Base-by-base conservation (phyloP, 2,888 invertebrate genomes). In the Cryptocheilus praepositus region DNA sequence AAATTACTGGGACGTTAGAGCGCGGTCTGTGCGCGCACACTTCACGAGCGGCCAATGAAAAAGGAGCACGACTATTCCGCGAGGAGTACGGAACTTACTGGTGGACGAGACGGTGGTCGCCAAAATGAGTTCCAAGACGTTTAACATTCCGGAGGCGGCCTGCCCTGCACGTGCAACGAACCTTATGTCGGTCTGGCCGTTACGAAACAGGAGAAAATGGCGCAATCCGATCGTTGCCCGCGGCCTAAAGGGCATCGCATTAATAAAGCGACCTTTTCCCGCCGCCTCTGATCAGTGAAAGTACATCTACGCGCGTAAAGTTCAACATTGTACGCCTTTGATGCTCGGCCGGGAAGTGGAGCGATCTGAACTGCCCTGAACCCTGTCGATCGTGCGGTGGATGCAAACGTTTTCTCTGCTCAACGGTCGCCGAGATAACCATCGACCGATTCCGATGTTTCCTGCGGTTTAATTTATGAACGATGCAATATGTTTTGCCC, bases 111-210 rank as follows among this genome's bases (percentile, higher is more conserved):
- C 60, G 61, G 57, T 54, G 63, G 67, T 56, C 61, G 64, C 53
- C 72, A 64, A 77, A 77, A 77, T 72, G 77, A 77, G 77, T 77
- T 77, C 64, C 59, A 64, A 65, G 63, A 71, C 72, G 77, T 60
- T 77, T 77, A 77, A 77, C 74, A 77, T 77, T 77, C 77, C 56
- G 67, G n/a, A 44, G 53, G 70, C 53, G 74, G 64, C 61, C 61
- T 57, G 66, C 21, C 16, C 59, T 62, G 74, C 71, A 36, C 36
- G 36, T 36, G 36, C 36, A 11, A 11, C 36, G 36, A 7, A 36
- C 76, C 60, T 64, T 64, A 72, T 64, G 70, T 74, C 64, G 58
- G 61, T 28, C 36, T 58, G 52, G 56, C 43, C 28, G 68, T 68
- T 70, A 70, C 70, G 64, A 51, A 59, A 52, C 19, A 63, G 53